Percentiles rank a stretch among this genome's conserved stretches.
Evolutionary conservation across 2,113 vertebrate species (phyloP).

Genomic region (Bubo bubo): DNA sequence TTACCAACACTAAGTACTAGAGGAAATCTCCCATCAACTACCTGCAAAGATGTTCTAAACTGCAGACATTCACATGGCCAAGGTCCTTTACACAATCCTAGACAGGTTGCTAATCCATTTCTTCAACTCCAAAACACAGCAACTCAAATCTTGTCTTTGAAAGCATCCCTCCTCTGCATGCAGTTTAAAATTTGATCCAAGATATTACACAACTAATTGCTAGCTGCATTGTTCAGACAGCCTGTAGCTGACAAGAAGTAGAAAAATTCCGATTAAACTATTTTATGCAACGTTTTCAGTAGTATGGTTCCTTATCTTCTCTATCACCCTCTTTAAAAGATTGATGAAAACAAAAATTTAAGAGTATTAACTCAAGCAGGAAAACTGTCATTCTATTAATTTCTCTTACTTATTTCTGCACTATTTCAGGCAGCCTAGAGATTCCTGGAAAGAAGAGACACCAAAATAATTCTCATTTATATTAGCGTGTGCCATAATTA

Average conservation of each 20-base stretch:
- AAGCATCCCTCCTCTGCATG: not conserved
- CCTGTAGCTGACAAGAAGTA: not conserved
- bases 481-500: not conserved
- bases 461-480: conserved; percentile 46
- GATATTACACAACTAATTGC: not conserved
- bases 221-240: not conserved
- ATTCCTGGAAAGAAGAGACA: conserved; percentile 57
- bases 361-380: not conserved
- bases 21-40: not conserved
- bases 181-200: not conserved
- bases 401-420: conserved; percentile 10
- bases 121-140: not conserved
- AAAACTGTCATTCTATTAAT: not conserved
- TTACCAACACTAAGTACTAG: not conserved
- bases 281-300: not conserved
- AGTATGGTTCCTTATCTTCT: not conserved
- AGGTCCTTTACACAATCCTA: not conserved
- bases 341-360: not conserved
- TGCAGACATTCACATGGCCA: not conserved
- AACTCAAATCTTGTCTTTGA: not conserved
- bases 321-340: not conserved
- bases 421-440: conserved; percentile 3
- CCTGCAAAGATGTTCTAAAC: not conserved
- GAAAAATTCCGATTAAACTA: not conserved
- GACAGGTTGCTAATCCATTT: not conserved